Percentiles rank a stretch among this genome's conserved stretches.
phyloP scores from a whole-genome alignment of 2,888 invertebrate species.

The Tipula vernalis region DNA sequence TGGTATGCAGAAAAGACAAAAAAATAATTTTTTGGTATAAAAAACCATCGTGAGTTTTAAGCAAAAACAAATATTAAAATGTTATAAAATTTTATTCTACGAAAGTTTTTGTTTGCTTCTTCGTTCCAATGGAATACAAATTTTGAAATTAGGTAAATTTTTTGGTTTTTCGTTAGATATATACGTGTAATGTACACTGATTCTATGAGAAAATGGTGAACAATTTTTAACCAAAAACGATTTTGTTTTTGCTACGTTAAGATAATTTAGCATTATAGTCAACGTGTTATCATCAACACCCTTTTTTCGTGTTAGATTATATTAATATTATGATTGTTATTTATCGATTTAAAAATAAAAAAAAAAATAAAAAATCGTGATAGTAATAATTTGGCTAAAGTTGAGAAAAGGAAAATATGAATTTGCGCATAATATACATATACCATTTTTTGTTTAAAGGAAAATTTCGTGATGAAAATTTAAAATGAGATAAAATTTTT shows the following conservation, averaged over 20 bases:
- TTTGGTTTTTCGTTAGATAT: neutral
- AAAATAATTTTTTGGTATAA: neutral
- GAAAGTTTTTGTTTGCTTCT: neutral
- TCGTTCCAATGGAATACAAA: neutral
- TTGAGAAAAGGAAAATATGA: neutral
- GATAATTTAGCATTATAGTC: slow-evolving; percentile 4
- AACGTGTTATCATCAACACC: neutral
- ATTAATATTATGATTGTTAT: neutral
- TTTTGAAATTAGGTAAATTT: neutral
- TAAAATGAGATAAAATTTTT: neutral
- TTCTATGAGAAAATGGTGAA: neutral
- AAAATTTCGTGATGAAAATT: neutral
- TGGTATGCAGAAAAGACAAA: neutral
- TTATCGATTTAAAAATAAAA: neutral
- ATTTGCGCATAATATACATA: neutral
- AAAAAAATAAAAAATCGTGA: neutral
- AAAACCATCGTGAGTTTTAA: neutral
- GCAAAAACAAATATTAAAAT: neutral
- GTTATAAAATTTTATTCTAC: neutral
- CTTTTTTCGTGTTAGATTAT: neutral
- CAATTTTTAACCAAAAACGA: neutral
- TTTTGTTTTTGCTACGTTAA: neutral
- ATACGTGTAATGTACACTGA: neutral
- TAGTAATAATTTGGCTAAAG: neutral
- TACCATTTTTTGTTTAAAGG: neutral